Evolutionary conservation across 2,113 vertebrate species (phyloP), one percentile per base, ranked within the genome.

Genomic region (Trematomus loennbergii): DNA sequence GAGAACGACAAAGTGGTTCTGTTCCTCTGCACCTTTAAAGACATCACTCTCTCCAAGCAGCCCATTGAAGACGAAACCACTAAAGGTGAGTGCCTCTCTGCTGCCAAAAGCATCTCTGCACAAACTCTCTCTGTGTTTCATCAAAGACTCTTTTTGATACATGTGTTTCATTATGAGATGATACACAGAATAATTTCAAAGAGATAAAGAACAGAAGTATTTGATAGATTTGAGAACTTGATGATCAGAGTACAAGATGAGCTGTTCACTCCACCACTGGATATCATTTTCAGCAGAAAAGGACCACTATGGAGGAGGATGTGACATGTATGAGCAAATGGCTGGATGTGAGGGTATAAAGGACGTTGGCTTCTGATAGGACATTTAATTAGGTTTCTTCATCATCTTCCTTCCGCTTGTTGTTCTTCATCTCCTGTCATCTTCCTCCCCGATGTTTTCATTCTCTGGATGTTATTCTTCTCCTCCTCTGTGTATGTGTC

Each of bases 1-100:
- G 98, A 99, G 84, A 97, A 98, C 4, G 97, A 99, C 93, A 99
- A 97, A 85, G 97, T 99, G 92, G 98, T 99, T 88, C 94, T 99
- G 88, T 99, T 99, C 92, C 93, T 99, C 85, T 99, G 97, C 91
- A 99, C 98, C 9, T 99, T 99, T 84, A 99, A 99, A 90, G 98
- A 99, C 93, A 99, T 99, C 90, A 99, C 98, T 0, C 94, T 98
- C 62, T 99, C 99, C 94, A 99, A 99, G 75, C 98, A 99, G 90
- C 98, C 98, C 0, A 99, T 99, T 49, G 97, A 99, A 81, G 98
- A 99, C 86, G 98, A 99, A 78, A 96, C 95, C 79, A 98, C 97
- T 15, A 97, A 96, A 96, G 97, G 98, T 99, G 95, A 92, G 89
- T 36, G 16, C 5, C 8, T 40, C 36, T 40, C 36, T 40, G 36